Base-by-base conservation (phyloP, 2,888 invertebrate species). In the Dolichopus griseipennis region DNA sequence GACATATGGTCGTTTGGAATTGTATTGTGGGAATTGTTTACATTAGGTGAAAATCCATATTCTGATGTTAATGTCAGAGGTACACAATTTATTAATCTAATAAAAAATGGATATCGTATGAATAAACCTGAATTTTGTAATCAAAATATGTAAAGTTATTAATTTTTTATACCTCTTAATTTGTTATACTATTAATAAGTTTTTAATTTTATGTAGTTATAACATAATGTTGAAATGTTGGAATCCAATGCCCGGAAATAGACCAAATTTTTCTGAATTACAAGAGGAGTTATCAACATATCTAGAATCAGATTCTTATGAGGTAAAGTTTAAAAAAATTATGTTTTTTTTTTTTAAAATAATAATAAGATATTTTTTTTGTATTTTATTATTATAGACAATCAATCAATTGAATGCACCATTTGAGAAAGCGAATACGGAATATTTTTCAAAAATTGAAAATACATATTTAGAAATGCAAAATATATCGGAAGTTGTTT, bases 1-100 rank as follows among this genome's bases (percentile, higher is more conserved):
- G 97, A 97, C 78, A 91, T 96, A 70, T 97, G 96, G 96, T 91
- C 95, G 0, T 95, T 88, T 77, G 95, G 95, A 5, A 90, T 95
- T 69, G 92, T 94, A 1, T 78, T 95, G 1, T 95, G 95, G 95
- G 95, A 95, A 78, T 84, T 95, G 66, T 95, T 95, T 78, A 90
- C 93, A 0, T 81, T 95, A 12, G 92, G 92, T 0, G 88, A 88
- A 75, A 92, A 90, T 0, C 95, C 95, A 0, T 95, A 95, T 80
- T 93, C 94, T 0, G 52, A 91, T 68, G 88, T 93, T 83, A 87
- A 88, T 75, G 87, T 88, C 20, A 85, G 90, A 90, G 73, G 85
- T 85, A 70, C 84, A 91, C 66, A 90, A 88, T 75, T 84, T 87
- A 10, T 27, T n/a, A 18, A 27, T 68, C 88, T 87, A 78, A 83